phyloP scores from a whole-genome alignment of 2,888 invertebrate genomes.

The Plemyria rubiginata region DNA sequence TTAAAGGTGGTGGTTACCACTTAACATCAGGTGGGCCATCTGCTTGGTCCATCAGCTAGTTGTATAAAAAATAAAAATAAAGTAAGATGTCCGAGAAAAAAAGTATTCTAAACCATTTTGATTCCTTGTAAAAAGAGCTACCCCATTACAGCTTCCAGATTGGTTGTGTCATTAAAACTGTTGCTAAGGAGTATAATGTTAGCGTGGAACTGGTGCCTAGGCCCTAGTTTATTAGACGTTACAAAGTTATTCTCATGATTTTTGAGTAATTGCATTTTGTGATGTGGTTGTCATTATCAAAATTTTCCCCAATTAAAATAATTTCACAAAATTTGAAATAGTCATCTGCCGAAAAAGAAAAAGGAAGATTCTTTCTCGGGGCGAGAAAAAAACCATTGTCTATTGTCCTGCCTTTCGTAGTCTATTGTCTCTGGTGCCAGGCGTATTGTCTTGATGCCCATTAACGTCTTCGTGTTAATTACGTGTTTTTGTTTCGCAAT shows the following conservation, averaged over 20 bases:
- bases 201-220: background rate
- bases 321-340: slow-evolving; percentile 28
- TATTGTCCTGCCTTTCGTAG: slow-evolving; percentile 24
- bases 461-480: slow-evolving; percentile 45
- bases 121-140: too few relatives aligned
- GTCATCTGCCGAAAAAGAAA: slow-evolving; percentile 39
- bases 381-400: slow-evolving; percentile 31
- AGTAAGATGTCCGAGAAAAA: too few relatives aligned
- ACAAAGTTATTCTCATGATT: background rate
- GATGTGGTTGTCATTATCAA: too few relatives aligned
- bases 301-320: slow-evolving; percentile 31
- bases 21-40: too few relatives aligned
- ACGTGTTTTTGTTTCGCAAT: slow-evolving; percentile 44
- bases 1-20: too few relatives aligned
- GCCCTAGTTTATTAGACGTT: background rate
- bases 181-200: too few relatives aligned
- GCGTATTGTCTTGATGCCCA: slow-evolving; percentile 41
- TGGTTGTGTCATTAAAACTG: too few relatives aligned
- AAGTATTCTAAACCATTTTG: too few relatives aligned
- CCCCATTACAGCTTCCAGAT: too few relatives aligned
- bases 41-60: too few relatives aligned
- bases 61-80: too few relatives aligned
- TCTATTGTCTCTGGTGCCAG: slow-evolving; percentile 39
- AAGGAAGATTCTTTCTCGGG: slow-evolving; percentile 33
- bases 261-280: background rate